Percentiles rank a stretch among this genome's conserved stretches.
These are phyloP conservation scores for Elanus axillaris DNA, from an alignment of 2,113 vertebrate genomes.

Conservation along the genomic window DNA sequence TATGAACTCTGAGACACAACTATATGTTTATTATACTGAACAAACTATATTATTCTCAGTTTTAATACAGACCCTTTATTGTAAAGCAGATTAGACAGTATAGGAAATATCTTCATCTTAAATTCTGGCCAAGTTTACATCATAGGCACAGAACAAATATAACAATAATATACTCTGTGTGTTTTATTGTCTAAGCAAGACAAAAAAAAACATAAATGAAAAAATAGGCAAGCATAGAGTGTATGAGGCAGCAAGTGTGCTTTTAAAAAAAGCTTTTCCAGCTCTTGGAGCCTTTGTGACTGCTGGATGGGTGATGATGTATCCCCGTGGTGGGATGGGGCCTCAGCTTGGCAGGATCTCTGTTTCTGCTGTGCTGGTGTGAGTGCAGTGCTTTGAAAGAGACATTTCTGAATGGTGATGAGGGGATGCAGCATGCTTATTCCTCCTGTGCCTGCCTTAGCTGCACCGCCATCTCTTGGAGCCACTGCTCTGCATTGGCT, in stretches of 20 bases:
- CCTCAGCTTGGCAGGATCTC: neutral
- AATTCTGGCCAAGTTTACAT: neutral
- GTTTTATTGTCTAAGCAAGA: neutral
- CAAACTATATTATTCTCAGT: neutral
- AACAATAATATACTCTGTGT: neutral
- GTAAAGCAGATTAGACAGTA: neutral
- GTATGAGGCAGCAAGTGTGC: neutral
- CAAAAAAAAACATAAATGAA: neutral
- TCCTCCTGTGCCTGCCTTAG: neutral
- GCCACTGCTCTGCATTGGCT: neutral
- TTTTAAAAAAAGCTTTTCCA: neutral
- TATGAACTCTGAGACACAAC: neutral
- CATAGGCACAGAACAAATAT: neutral
- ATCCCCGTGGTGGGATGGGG: accelerated
- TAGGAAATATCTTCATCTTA: neutral
- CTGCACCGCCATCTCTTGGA: neutral
- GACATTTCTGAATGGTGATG: neutral
- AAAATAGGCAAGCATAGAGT: neutral
- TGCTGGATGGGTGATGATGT: neutral
- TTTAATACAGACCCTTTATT: neutral
- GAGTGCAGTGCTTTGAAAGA: neutral
- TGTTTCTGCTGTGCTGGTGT: neutral
- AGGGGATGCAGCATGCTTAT: neutral
- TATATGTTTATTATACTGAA: neutral
- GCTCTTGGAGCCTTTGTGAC: accelerated